Base-by-base conservation (phyloP, 1,140 invertebrate genomes). In the Lysiphlebus fabarum region DNA sequence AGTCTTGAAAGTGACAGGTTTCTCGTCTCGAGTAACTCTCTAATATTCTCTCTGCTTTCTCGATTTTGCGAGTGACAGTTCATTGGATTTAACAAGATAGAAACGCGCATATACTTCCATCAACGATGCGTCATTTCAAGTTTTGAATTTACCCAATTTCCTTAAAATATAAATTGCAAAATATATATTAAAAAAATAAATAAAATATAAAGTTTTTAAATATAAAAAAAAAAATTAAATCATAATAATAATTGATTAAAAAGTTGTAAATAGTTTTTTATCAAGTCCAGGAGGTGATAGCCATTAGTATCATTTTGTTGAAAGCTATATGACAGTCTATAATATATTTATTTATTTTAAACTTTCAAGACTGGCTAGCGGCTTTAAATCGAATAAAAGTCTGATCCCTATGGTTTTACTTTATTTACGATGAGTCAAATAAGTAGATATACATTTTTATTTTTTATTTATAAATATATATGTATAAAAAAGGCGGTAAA, bases 351-450 rank as follows among this genome's bases (percentile, higher is more conserved):
- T 45, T 7, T 12, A 12, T 40, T n/a, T 38, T 33, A 6, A n/a
- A 37, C 2, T 40, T 53, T 34, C 17, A 26, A 26, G 17, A 26
- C 17, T 50, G 54, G 60, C 58, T 65, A 40, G 57, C 40, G 41
- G 57, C 57, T 68, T 58, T 63, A 70, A 73, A 74, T 74, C 70
- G 62, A 72, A 71, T 75, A 70, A 72, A 74, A 74, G 67, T 70
- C 67, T 51, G 48, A 62, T 64, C 63, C 26, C 44, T 47, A 43
- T 50, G 56, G 49, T 60, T 58, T 62, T 50, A 37, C 56, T 67
- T 63, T 68, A 69, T 66, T 69, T 69, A 65, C 61, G 44, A 42
- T 43, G 44, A 50, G 53, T 51, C 63, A 65, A 56, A 61, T 60
- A 54, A 12, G 53, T 7, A 38, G 26, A 11, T 6, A 38, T 17